A percentile compares a stretch with the other conserved stretches of the same genome.
Conservation (phyloP, 1,140 invertebrate genomes). For the Meloidogyne hapla region DNA sequence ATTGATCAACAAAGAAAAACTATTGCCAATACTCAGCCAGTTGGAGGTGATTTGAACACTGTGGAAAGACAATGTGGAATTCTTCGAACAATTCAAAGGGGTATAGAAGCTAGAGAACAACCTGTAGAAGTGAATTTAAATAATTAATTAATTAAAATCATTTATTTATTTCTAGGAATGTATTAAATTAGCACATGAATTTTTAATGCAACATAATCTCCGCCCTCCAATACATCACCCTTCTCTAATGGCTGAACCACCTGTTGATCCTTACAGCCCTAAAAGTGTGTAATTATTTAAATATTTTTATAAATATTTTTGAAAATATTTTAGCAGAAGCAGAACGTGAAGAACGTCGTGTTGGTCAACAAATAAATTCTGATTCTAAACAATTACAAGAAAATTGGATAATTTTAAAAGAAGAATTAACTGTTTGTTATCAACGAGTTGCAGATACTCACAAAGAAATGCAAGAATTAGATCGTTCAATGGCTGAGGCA, state of each 20-base stretch:
- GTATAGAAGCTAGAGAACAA: slow-evolving; percentile 52
- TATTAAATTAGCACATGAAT: slow-evolving; percentile 54
- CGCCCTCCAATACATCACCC: slow-evolving; percentile 50
- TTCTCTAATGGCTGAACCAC: slow-evolving; percentile 13
- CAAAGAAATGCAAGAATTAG: slow-evolving; percentile 57
- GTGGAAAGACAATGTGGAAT: slow-evolving; percentile 53
- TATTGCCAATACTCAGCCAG: slow-evolving; percentile 50
- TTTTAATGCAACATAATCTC: slow-evolving; percentile 62
- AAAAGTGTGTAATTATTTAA: slow-evolving; percentile 8
- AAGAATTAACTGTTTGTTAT: slow-evolving; percentile 47
- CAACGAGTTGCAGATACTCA: slow-evolving; percentile 47
- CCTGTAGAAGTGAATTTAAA: slow-evolving; percentile 40
- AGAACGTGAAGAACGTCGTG: slow-evolving; percentile 55
- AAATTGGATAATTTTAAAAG: slow-evolving; percentile 51
- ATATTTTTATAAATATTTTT: slow-evolving; percentile 16
- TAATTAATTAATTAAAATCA: neutral
- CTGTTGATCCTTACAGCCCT: neutral
- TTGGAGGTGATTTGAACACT: slow-evolving; percentile 51
- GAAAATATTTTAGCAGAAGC: slow-evolving; percentile 37
- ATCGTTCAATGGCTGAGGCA: slow-evolving; percentile 56
- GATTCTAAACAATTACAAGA: slow-evolving; percentile 54
- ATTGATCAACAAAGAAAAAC: slow-evolving; percentile 49
- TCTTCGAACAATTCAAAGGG: slow-evolving; percentile 44
- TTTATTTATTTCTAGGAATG: slow-evolving; percentile 28
- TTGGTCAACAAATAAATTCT: slow-evolving; percentile 58